Percentiles rank a stretch among this genome's conserved stretches.
Conservation (phyloP, 2,113 vertebrate genomes). For the Solea solea region DNA sequence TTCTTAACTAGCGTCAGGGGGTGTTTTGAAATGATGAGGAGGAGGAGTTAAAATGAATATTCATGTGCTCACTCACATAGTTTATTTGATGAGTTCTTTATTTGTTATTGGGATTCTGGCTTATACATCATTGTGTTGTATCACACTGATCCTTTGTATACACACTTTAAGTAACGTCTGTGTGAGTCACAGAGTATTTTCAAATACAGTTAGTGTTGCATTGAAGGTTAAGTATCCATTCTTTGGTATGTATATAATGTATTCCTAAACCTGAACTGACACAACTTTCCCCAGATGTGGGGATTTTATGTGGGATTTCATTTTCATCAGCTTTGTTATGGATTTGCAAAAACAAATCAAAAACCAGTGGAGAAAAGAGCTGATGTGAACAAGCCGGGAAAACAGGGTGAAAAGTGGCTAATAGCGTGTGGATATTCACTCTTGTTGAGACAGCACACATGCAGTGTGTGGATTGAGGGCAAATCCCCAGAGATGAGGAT, state of each 20-base stretch:
- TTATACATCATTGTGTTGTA: no score
- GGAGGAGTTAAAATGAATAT: no score
- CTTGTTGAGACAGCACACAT: conserved; percentile 51
- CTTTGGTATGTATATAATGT: neutral
- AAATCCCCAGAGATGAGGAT: conserved; percentile 36
- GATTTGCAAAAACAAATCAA: conserved; percentile 59
- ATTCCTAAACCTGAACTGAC: neutral
- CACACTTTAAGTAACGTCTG: no score
- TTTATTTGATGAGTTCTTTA: no score
- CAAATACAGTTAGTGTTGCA: neutral
- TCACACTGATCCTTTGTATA: no score
- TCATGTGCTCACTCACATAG: no score
- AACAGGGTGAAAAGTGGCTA: neutral
- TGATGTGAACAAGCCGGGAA: conserved; percentile 16
- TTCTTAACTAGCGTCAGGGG: no score
- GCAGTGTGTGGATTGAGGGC: conserved; percentile 42
- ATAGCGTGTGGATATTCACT: conserved; percentile 21
- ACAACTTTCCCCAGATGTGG: neutral
- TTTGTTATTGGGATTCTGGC: no score
- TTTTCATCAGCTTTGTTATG: conserved; percentile 69
- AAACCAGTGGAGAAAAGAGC: conserved; percentile 5
- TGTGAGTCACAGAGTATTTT: neutral
- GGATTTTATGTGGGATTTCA: conserved; percentile 57
- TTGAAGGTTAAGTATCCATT: neutral
- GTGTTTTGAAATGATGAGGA: no score